Percentiles rank a stretch among this genome's conserved stretches.
phyloP scores from a whole-genome alignment of 2,888 invertebrate genomes.

The Erebia epiphron region DNA sequence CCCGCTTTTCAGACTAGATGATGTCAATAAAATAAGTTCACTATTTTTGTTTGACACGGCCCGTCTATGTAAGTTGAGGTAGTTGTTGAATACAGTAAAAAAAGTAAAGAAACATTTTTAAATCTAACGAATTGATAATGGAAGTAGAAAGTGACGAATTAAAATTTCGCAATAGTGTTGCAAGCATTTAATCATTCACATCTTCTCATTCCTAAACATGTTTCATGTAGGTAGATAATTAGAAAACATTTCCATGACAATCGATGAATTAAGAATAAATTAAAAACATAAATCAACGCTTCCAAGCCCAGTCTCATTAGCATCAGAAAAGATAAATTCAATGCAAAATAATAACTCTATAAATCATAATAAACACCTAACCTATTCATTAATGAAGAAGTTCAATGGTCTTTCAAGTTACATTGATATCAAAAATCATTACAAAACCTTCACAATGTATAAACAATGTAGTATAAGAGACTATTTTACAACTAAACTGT shows the following conservation, averaged over 20 bases:
- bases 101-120: too few relatives aligned
- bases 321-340: slow-evolving; percentile 31
- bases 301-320: slow-evolving; percentile 29
- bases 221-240: not conserved
- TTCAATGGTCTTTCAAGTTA: slow-evolving; percentile 24
- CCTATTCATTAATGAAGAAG: slow-evolving; percentile 31
- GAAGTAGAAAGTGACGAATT: too few relatives aligned
- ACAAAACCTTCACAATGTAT: slow-evolving; percentile 4
- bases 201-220: slow-evolving; percentile 3
- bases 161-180: not conserved
- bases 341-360: slow-evolving; percentile 57
- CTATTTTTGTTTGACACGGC: too few relatives aligned
- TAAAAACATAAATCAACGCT: slow-evolving; percentile 27
- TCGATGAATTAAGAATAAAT: slow-evolving; percentile 10
- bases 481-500: slow-evolving; percentile 11
- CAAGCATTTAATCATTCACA: not conserved
- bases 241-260: slow-evolving; percentile 30
- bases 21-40: too few relatives aligned
- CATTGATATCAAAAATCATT: slow-evolving; percentile 19
- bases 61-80: too few relatives aligned
- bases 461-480: not conserved
- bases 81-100: too few relatives aligned
- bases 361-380: slow-evolving; percentile 22
- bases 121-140: too few relatives aligned
- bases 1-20: too few relatives aligned